These are phyloP conservation scores for Rotaria macrura DNA, from an alignment of 2,888 invertebrate species.

Conservation along the genomic window DNA sequence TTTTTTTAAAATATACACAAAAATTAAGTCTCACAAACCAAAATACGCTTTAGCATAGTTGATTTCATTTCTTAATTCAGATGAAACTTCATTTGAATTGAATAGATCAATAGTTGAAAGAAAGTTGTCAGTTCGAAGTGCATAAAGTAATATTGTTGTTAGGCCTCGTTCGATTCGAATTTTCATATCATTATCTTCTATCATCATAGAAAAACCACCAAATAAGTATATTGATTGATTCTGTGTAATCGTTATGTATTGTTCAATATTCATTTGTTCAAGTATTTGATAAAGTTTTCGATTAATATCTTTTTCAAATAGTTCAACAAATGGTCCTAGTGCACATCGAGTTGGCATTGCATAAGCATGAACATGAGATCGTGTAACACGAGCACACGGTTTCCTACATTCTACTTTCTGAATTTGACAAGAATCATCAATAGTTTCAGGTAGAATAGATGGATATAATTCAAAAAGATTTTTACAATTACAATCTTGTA, in stretches of 20 bases:
- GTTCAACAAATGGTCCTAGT: background rate
- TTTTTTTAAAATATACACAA: no score
- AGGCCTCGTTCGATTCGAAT: background rate
- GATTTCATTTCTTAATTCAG: background rate
- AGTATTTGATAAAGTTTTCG: background rate
- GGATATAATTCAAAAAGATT: background rate
- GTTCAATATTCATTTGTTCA: background rate
- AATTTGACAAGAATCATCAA: background rate
- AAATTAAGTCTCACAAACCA: background rate
- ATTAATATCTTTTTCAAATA: background rate
- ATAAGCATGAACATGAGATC: conserved; percentile 5
- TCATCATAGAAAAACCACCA: background rate
- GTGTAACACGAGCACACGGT: conserved; percentile 5
- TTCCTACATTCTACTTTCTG: background rate
- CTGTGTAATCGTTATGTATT: background rate
- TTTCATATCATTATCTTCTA: background rate
- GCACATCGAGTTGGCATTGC: background rate
- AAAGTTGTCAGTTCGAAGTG: background rate
- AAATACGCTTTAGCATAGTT: background rate
- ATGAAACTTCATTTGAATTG: background rate
- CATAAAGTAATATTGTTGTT: background rate
- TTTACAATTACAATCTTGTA: background rate
- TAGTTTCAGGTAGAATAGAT: background rate
- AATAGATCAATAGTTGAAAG: background rate
- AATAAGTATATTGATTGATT: background rate